These are phyloP conservation scores for Esox niger DNA, from an alignment of 2,113 vertebrate genomes.

Conservation along the genomic window DNA sequence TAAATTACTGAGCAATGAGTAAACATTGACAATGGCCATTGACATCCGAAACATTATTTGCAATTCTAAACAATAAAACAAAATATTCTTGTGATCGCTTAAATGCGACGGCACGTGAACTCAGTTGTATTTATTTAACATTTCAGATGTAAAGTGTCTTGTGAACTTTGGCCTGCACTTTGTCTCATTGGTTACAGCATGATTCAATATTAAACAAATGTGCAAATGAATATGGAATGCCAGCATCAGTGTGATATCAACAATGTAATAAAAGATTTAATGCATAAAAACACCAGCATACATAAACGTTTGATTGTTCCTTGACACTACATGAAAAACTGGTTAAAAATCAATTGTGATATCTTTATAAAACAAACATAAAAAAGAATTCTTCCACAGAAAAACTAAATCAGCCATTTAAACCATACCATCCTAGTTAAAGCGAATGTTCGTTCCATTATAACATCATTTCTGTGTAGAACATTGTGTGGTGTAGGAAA, in stretches of 20 bases:
- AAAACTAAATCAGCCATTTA: too few species aligned
- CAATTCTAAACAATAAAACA: too few species aligned
- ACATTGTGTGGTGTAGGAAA: neutral
- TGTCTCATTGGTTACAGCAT: too few species aligned
- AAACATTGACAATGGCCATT: neutral
- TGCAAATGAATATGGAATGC: neutral
- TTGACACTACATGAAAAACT: neutral
- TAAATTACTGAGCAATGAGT: neutral
- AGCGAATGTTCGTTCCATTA: neutral
- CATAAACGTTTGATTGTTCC: neutral
- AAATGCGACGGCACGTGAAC: too few species aligned
- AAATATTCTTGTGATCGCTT: too few species aligned
- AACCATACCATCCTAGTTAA: neutral
- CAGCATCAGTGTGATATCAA: conserved; percentile 1
- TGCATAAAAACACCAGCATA: neutral
- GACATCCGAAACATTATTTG: too few species aligned
- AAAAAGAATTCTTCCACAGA: neutral
- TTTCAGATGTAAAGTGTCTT: too few species aligned
- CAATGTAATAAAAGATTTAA: neutral
- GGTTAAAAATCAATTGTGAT: conserved; percentile 1
- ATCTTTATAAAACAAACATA: neutral
- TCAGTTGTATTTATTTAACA: too few species aligned
- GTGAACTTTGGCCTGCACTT: too few species aligned
- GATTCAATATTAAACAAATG: too few species aligned
- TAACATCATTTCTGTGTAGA: neutral